phyloP scores from a whole-genome alignment of 2,797 vertebrate genomes.

The Halcyon leucocephala region DNA sequence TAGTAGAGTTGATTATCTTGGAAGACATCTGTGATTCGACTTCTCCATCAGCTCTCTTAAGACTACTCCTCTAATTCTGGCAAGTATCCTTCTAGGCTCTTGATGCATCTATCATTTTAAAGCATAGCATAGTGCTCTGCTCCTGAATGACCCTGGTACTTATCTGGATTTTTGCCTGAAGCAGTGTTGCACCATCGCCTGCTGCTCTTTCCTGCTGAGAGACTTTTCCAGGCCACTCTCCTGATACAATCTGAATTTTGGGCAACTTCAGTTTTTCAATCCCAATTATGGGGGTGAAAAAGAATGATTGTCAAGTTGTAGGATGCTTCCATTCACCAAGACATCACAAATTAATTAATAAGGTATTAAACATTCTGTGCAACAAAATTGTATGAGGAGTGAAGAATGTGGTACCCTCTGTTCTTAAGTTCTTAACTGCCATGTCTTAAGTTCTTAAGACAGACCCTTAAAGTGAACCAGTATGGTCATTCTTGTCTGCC shows the following conservation, averaged over 20 bases:
- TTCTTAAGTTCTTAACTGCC: too few relatives aligned
- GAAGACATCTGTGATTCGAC: not conserved
- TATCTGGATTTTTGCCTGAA: not conserved
- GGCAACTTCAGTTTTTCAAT: not conserved
- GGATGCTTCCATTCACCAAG: not conserved
- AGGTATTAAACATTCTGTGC: not conserved
- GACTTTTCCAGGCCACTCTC: not conserved
- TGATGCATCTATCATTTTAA: not conserved
- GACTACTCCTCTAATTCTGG: not conserved
- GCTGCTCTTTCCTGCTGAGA: not conserved
- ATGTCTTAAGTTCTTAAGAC: not conserved
- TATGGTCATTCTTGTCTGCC: not conserved
- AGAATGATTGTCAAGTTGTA: not conserved
- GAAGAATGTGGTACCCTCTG: not conserved
- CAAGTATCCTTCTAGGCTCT: not conserved
- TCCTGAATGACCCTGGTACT: not conserved
- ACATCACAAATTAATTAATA: not conserved
- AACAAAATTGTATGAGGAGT: not conserved
- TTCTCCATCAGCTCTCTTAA: not conserved
- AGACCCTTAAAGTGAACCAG: not conserved
- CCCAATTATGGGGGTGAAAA: not conserved
- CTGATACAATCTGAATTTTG: not conserved
- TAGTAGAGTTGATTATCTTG: not conserved
- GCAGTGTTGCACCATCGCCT: not conserved
- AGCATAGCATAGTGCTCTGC: fast-evolving